Evolutionary conservation across 2,113 vertebrate genomes (phyloP).

Genomic region (Neolamprologus caudopunctatus): DNA sequence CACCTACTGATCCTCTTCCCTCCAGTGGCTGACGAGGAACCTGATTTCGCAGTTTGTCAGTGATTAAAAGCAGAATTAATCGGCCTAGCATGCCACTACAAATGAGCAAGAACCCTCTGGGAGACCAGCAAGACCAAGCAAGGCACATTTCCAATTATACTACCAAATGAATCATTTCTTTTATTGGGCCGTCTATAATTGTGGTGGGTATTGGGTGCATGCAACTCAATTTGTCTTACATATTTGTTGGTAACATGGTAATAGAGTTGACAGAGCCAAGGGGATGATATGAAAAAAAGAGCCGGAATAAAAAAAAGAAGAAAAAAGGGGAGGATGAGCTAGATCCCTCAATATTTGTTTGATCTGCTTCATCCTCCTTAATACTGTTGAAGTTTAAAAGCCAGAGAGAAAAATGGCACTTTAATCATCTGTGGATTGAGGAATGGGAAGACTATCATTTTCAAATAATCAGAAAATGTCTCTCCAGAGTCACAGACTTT

Average conservation of each 20-base stretch:
- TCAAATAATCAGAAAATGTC: slow-evolving; percentile 52
- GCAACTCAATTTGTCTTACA: slow-evolving; percentile 98
- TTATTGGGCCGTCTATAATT: slow-evolving; percentile 94
- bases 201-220: slow-evolving; percentile 95
- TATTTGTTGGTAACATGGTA: slow-evolving; percentile 92
- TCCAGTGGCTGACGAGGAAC: slow-evolving; percentile 10
- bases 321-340: slow-evolving; percentile 59
- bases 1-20: neutral
- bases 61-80: slow-evolving; percentile 88
- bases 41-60: slow-evolving; percentile 56
- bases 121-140: slow-evolving; percentile 81
- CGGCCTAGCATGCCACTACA: slow-evolving; percentile 80
- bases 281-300: slow-evolving; percentile 78
- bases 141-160: slow-evolving; percentile 96
- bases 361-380: slow-evolving; percentile 63
- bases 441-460: slow-evolving; percentile 54
- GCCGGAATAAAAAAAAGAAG: slow-evolving; percentile 63
- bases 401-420: slow-evolving; percentile 33
- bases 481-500: slow-evolving; percentile 50
- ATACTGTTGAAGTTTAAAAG: slow-evolving; percentile 67
- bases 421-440: slow-evolving; percentile 61
- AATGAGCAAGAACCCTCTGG: slow-evolving; percentile 80
- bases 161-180: slow-evolving; percentile 95
- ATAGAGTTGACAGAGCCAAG: slow-evolving; percentile 88
- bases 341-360: slow-evolving; percentile 74